Base-by-base conservation (phyloP, 2,113 vertebrate species). In the Microcebus tavaratra region DNA sequence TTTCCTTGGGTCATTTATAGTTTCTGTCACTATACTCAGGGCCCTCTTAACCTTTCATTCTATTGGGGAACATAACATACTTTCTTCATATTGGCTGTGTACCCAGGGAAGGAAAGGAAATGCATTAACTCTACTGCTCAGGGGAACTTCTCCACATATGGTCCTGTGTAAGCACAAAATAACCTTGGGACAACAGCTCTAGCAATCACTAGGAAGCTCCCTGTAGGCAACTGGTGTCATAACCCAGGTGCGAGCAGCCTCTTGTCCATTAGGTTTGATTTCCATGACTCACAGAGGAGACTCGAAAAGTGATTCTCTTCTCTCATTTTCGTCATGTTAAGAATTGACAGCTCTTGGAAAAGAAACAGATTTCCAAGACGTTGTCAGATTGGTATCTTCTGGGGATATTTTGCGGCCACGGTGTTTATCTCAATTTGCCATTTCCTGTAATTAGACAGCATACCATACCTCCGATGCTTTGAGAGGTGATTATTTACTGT, bases 341-440 rank as follows among this genome's bases (percentile, higher is more conserved):
- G 72, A 93, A 94, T 61, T 7, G 4, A 75, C 63, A 93, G 79
- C 79, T 89, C 90, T 95, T 91, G 89, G 73, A 93, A 93, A 31
- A 23, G 68, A 93, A 90, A 91, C 75, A 86, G 42, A 91, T 91
- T 97, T 94, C 78, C 83, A 55, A 91, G 48, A 95, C 39, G 50
- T 45, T 93, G 72, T 95, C 93, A 97, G 76, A 61, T 53, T 63
- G 42, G n/a, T 78, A 75, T 91, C 61, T 94, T 94, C 31, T 79
- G 68, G 82, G 90, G 78, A 57, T 65, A 75, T 79, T 97, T 93
- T 0, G 3, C 87, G 89, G 91, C 89, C 59, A 17, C 39, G 39
- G 50, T 94, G 88, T 96, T 97, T 95, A 90, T 96, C 36, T 96
- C 93, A 89, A 70, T 72, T 97, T 95, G 55, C 91, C 29, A 17